Base-by-base conservation (phyloP, 2,797 vertebrate genomes). In the Sebastes dallii region DNA sequence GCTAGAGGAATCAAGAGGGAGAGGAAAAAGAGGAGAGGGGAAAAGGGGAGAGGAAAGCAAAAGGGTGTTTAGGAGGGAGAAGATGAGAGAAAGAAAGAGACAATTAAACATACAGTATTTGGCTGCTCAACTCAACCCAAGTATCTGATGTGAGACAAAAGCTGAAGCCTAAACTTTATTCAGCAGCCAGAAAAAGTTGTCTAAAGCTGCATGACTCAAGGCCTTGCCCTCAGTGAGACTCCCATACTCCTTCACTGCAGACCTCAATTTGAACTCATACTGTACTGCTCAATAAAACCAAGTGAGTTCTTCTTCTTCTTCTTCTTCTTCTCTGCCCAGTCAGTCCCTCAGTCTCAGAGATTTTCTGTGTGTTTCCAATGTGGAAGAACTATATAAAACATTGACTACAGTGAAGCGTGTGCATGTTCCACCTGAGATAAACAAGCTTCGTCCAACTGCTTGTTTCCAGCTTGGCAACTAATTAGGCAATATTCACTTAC, bases 1-100 rank as follows among this genome's bases (percentile, higher is more conserved):
- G 97, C 97, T 98, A 59, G 34, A 74, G 8, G 65, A 29, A 9
- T 9, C 22, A 25, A 60, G 74, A 7, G 16, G n/a, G n/a, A 84
- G 27, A 77, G 58, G 65, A 2, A 74, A 29, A 18, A 34, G 22
- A 30, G 55, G 10, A 34, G 27, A 58, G 8, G 27, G 18, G 30
- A 58, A 22, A 8, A 18, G 50, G 5, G 1, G 10, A 22, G 22
- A 39, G 34, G 20, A 22, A 7, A 18, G 5, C 50, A 2, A 27
- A 27, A 27, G 25, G 4, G 25, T 27, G 25, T 27, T 27, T 4
- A 55, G 13, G n/a, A 24, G 24, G 11, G 29, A 62, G 29, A 32
- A 6, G n/a, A 30, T 4, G 12, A 54, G 11, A 46, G 32, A 56
- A 13, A 69, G 29, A 69, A 4, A n/a, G 8, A 32, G 6, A 25